Conservation (phyloP, 2,113 vertebrate species). For the Corythaeola cristata region DNA sequence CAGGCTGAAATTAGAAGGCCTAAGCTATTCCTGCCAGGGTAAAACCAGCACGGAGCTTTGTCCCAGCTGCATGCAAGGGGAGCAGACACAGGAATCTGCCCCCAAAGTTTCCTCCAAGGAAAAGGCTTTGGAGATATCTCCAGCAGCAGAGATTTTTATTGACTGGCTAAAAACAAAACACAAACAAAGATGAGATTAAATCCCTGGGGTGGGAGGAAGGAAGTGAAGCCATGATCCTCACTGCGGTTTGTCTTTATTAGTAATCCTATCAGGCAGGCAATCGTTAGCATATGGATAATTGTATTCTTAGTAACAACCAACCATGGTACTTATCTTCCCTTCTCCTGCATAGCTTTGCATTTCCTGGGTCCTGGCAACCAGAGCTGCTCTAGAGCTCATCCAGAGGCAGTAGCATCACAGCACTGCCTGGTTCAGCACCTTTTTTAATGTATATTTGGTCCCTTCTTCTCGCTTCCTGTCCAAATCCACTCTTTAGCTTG, state of each 20-base stretch:
- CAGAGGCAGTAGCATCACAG: not conserved
- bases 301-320: slow-evolving; percentile 59
- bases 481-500: not conserved
- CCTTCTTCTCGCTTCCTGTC: not conserved
- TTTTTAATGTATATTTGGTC: not conserved
- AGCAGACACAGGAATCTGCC: not conserved
- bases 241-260: not conserved
- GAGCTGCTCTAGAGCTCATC: not conserved
- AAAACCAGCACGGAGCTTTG: not conserved
- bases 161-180: not conserved
- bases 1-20: slow-evolving; percentile 31
- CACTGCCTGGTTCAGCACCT: not conserved
- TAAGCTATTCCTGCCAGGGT: not conserved
- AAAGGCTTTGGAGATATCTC: not conserved
- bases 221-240: slow-evolving; percentile 26
- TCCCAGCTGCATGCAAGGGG: not conserved
- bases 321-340: not conserved
- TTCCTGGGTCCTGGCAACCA: not conserved
- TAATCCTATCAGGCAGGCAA: slow-evolving; percentile 64
- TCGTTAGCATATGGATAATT: not conserved
- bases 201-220: not conserved
- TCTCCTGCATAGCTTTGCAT: not conserved
- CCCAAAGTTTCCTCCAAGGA: not conserved
- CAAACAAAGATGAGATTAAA: not conserved
- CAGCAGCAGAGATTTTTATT: not conserved